phyloP scores from a whole-genome alignment of 2,797 vertebrate genomes.

The Pipistrellus nathusii region DNA sequence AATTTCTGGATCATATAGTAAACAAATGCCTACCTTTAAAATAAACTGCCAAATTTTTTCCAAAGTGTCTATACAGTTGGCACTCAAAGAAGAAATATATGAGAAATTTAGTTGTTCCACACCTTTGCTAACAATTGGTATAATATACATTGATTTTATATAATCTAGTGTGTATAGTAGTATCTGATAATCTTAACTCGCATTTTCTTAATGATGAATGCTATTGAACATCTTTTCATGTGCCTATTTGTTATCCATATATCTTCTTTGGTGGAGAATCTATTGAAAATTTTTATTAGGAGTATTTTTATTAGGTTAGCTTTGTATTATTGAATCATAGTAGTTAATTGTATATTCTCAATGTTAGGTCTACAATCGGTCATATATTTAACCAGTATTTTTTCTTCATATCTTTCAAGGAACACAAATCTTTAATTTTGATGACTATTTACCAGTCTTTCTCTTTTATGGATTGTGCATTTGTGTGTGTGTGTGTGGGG shows the following conservation, averaged over 20 bases:
- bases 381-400: neutral
- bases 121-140: neutral
- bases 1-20: neutral
- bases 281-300: neutral
- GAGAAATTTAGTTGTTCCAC: neutral
- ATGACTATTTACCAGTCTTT: neutral
- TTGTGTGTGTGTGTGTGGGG: neutral
- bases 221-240: neutral
- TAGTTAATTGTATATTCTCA: neutral
- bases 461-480: neutral
- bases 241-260: neutral
- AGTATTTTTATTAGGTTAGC: neutral
- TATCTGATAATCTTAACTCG: constrained; percentile 9
- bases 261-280: neutral
- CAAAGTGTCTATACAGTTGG: neutral
- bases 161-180: neutral
- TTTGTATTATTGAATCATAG: neutral
- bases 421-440: neutral
- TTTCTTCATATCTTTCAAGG: neutral
- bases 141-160: neutral
- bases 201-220: neutral
- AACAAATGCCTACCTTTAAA: neutral
- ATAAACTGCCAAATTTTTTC: neutral
- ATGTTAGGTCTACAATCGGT: neutral
- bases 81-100: neutral